These are phyloP conservation scores for Gonatopus flavifemur DNA, from an alignment of 1,140 invertebrate species.

Conservation along the genomic window DNA sequence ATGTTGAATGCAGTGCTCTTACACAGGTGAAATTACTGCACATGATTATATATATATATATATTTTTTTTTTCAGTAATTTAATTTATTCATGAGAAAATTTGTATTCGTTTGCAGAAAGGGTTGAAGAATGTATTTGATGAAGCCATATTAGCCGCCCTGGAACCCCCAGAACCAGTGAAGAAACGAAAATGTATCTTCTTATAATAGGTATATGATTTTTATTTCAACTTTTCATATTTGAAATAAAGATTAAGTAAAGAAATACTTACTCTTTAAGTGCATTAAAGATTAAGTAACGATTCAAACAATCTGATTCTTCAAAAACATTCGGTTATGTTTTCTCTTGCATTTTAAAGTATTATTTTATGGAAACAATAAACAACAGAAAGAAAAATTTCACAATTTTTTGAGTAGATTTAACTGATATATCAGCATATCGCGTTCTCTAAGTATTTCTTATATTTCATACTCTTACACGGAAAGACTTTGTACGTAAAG, in stretches of 20 bases:
- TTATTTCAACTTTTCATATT: neutral
- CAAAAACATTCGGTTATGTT: too few species aligned
- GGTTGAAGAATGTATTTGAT: slow-evolving; percentile 99
- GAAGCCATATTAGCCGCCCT: slow-evolving; percentile 97
- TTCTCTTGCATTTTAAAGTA: too few species aligned
- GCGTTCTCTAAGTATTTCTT: too few species aligned
- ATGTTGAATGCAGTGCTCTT: slow-evolving; percentile 97
- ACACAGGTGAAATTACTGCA: slow-evolving; percentile 72
- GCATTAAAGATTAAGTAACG: neutral
- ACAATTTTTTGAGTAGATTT: too few species aligned
- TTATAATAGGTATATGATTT: slow-evolving; percentile 65
- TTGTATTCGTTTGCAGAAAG: slow-evolving; percentile 76
- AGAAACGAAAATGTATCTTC: slow-evolving; percentile 87
- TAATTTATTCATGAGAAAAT: neutral
- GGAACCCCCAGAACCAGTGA: slow-evolving; percentile 91
- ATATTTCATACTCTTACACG: too few species aligned
- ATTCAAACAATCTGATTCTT: too few species aligned
- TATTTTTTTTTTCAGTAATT: neutral
- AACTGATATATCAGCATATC: too few species aligned
- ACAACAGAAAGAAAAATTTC: too few species aligned
- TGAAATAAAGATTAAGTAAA: neutral
- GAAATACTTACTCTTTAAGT: too few species aligned
- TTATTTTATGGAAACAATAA: too few species aligned
- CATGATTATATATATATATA: neutral
- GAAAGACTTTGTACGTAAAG: too few species aligned